Base-by-base conservation (phyloP, 2,797 vertebrate species). In the Cirrhinus mrigala region DNA sequence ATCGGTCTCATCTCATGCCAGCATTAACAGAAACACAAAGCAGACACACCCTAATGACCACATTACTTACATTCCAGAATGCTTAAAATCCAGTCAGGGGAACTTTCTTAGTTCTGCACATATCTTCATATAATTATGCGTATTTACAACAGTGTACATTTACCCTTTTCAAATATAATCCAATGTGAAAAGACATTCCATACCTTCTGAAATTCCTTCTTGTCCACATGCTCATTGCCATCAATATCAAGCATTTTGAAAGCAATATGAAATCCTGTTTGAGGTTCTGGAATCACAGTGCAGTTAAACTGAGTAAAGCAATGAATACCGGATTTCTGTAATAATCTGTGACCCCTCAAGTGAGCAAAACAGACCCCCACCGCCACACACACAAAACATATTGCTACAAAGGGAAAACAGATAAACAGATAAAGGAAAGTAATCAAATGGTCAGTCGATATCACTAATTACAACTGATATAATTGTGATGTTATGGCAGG, bases 161-260 rank as follows among this genome's bases (percentile, higher is more conserved):
- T 70, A 6, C 62, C 12, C 14, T 33, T 48, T n/a, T 70, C 10
- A n/a, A 22, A 74, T 14, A 27, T 44, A 37, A 37, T 37, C 6
- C 7, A 78, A 15, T 37, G 62, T 69, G 24, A 75, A 48, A 29
- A 84, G 11, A 52, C 40, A 85, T 18, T 0, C 79, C 92, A 92
- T 95, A 99, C 98, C 97, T 96, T 99, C 85, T 97, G 95, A 90
- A 99, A 99, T 88, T 99, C 98, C 89, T 96, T 98, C 91, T 95
- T 96, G 92, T 99, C 98, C 90, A 99, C 97, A n/a, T 97, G 97
- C 90, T 98, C 97, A 90, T 99, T 97, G 79, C 97, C 97, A 90
- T 99, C 98, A 82, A 95, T 87, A 89, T 99, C 98, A 70, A 99
- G 94, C 98, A 99, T 99, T 95, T 98, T 96, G 94, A 99, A 99